Base-by-base conservation (phyloP, 1,140 invertebrate species). In the Sipha flava region DNA sequence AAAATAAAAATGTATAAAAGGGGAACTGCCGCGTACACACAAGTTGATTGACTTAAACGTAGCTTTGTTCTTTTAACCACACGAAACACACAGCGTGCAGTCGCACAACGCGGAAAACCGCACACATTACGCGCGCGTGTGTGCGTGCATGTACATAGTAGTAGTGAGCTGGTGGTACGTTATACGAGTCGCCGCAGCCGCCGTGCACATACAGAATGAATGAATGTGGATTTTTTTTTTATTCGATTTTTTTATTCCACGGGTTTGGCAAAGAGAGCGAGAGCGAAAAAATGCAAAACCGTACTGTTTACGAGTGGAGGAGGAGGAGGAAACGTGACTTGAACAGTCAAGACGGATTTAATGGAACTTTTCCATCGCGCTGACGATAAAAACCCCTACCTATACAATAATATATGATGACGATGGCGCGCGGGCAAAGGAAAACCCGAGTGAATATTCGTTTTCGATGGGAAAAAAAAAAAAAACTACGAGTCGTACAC, bases 261-360 rank as follows among this genome's bases (percentile, higher is more conserved):
- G 16, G 26, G 43, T n/a, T 16, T 37, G 23, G 43, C 18, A 47
- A 70, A 43, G 3, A 70, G 29, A 40, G 37, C 4, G 37, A 10
- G 10, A 40, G 37, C 4, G 10, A 70, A 68, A 45, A 70, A 70
- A 70, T 70, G 40, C 66, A 70, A 47, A 70, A 47, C 40, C 66
- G 66, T 47, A 70, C 40, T 47, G 7, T 45, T 70, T 70, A 47
- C 14, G 43, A 29, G 43, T 43, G 40, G 40, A 14, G 6, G 47
- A n/a, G 18, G 26, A 47, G 18, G 16, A 29, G 66, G 66, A 70
- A 70, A 70, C 66, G 66, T 70, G 66, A 70, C 66, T 70, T 70
- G 66, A 70, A 70, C 66, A 70, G 66, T 70, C 66, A 70, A 70
- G 43, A 70, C 43, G 66, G 66, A 70, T 70, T 70, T 70, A 70